Evolutionary conservation across 2,113 vertebrate species (phyloP), one percentile per base, ranked within the genome.

Genomic region (Cnemophilus loriae): DNA sequence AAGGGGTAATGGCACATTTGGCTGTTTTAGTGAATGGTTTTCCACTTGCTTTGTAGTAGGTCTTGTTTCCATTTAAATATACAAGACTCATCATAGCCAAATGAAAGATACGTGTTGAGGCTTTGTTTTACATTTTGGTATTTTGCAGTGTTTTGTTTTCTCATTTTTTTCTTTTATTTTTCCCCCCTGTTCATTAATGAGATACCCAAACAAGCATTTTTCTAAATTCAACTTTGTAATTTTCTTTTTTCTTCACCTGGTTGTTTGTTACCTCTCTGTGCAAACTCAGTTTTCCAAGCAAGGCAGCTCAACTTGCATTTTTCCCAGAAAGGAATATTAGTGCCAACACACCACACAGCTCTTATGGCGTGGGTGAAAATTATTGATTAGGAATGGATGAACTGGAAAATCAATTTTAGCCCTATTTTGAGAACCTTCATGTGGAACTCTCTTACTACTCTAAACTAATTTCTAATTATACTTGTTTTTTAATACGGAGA

Each of bases 131-230:
- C 0, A 0, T 70, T 74, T 87, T 78, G 28, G 9, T 56, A 8
- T 64, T 95, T 81, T 80, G 19, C 17, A 23, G 6, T 22, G 3
- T 8, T 4, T 55, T 10, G 5, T 46, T 55, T 47, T 15, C 9
- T 53, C 5, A 2, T 71, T n/a, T 65, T 35, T n/a, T 32, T 3
- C 1, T 6, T 33, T 27, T 37, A 3, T 28, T 50, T 39, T 17
- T 7, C 1, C 3, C 3, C 2, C 1, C 0, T 1, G 0, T 32
- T 61, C 3, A 3, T 53, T 63, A 55, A 59, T 63, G 28, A 41
- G 8, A 23, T 59, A 52, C 7, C 5, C 46, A 61, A 73, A 46
- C 11, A 55, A 21, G 6, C 28, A 0, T 35, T 92, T 81, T 60
- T 53, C 13, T 77, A 1, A 52, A 46, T 70, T 89, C 35, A 53